Evolutionary conservation across 2,888 invertebrate genomes (phyloP).

Genomic region (Macaria notata): DNA sequence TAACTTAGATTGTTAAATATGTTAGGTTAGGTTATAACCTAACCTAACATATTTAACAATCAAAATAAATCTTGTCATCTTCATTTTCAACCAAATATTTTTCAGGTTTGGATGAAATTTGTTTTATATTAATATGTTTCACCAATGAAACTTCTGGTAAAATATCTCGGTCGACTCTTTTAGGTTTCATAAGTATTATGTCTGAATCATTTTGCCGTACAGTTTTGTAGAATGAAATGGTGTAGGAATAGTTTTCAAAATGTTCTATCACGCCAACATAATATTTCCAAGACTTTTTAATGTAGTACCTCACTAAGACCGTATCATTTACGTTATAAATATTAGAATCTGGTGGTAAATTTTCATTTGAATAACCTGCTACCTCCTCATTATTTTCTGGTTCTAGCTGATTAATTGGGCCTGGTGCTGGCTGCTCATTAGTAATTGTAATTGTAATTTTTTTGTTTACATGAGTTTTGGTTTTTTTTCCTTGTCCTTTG

Average conservation of each 20-base stretch:
- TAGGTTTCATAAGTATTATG: slow-evolving; percentile 20
- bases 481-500: too few species aligned
- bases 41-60: slow-evolving; percentile 11
- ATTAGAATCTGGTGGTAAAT: slow-evolving; percentile 5
- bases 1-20: slow-evolving; percentile 1
- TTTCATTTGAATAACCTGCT: slow-evolving; percentile 9
- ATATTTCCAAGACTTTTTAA: slow-evolving; percentile 21
- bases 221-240: slow-evolving; percentile 22
- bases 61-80: slow-evolving; percentile 10
- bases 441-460: slow-evolving; percentile 6
- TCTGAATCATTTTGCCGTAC: slow-evolving; percentile 27
- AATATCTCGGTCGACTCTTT: slow-evolving; percentile 12
- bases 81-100: slow-evolving; percentile 9
- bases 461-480: slow-evolving; percentile 9
- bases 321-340: slow-evolving; percentile 12
- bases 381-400: slow-evolving; percentile 12
- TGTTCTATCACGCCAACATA: slow-evolving; percentile 18
- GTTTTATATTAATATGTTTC: slow-evolving; percentile 7
- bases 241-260: slow-evolving; percentile 16
- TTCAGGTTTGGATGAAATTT: slow-evolving; percentile 10
- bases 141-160: slow-evolving; percentile 8
- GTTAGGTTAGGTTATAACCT: slow-evolving; percentile 5
- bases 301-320: too few species aligned
- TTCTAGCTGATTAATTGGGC: slow-evolving; percentile 13
- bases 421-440: slow-evolving; percentile 13